phyloP scores from a whole-genome alignment of 1,140 invertebrate species.

The Trachymyrmex septentrionalis region DNA sequence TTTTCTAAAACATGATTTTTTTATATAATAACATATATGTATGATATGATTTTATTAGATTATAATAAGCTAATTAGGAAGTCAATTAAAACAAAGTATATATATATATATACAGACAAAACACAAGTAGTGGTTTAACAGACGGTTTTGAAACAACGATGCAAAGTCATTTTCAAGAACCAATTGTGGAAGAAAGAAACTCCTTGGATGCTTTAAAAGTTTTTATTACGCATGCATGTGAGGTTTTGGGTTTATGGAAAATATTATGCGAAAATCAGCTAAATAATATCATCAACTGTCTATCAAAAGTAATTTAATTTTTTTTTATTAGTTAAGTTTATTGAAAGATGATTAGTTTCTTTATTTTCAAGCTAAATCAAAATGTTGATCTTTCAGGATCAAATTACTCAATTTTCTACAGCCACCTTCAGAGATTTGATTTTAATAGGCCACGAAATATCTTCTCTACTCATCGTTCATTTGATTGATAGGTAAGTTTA shows the following conservation, averaged over 20 bases:
- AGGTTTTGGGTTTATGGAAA: slow-evolving; percentile 97
- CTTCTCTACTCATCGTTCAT: slow-evolving; percentile 90
- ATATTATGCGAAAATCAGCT: slow-evolving; percentile 97
- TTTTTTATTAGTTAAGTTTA: not conserved
- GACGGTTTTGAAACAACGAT: slow-evolving; percentile 83
- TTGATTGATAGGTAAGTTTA: slow-evolving; percentile 89
- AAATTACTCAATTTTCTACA: slow-evolving; percentile 88
- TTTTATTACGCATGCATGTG: slow-evolving; percentile 93
- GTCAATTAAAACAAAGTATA: slow-evolving; percentile 28
- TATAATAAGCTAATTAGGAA: slow-evolving; percentile 10
- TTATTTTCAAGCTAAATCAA: slow-evolving; percentile 8
- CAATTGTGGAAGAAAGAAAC: slow-evolving; percentile 89
- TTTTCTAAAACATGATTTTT: not conserved
- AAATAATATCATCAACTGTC: slow-evolving; percentile 91
- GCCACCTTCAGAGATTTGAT: slow-evolving; percentile 94
- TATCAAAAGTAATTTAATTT: slow-evolving; percentile 78
- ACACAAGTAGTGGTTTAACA: slow-evolving; percentile 76
- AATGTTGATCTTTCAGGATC: slow-evolving; percentile 85
- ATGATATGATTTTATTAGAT: slow-evolving; percentile 17
- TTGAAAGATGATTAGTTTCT: not conserved
- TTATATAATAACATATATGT: not conserved
- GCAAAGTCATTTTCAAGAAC: slow-evolving; percentile 83
- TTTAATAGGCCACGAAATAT: slow-evolving; percentile 94
- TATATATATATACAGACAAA: slow-evolving; percentile 69
- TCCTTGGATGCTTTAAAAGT: slow-evolving; percentile 93